phyloP scores from a whole-genome alignment of 2,888 invertebrate species.

The Tetanocera ferruginea region DNA sequence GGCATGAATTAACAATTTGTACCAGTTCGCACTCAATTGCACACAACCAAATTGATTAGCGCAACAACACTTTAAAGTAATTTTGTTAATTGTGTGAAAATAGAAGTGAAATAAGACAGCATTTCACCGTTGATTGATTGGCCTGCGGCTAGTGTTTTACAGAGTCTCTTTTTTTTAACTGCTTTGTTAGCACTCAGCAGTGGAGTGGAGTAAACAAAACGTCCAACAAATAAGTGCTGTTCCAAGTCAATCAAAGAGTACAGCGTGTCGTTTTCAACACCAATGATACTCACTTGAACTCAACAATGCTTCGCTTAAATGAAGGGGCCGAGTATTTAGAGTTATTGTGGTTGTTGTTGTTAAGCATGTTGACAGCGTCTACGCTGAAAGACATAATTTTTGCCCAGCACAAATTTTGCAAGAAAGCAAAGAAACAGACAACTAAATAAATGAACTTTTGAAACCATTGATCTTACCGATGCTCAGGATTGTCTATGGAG shows the following conservation, averaged over 20 bases:
- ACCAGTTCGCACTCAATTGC: not conserved
- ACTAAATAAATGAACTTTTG: not conserved
- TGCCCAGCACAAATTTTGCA: not conserved
- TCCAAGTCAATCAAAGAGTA: too few relatives aligned
- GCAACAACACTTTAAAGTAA: not conserved
- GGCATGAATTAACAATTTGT: too few relatives aligned
- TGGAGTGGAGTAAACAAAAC: too few relatives aligned
- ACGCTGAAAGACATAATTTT: not conserved
- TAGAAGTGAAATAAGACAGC: not conserved
- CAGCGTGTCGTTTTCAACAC: not conserved
- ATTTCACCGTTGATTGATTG: not conserved
- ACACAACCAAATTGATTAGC: not conserved
- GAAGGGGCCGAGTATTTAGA: not conserved
- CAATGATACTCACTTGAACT: not conserved
- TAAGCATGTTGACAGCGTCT: not conserved
- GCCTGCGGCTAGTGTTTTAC: not conserved
- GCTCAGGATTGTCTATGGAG: too few relatives aligned
- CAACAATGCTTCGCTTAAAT: not conserved
- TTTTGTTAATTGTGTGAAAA: slow-evolving; percentile 12
- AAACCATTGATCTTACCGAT: too few relatives aligned
- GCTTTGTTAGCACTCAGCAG: too few relatives aligned
- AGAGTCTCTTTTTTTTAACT: not conserved
- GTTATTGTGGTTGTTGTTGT: not conserved
- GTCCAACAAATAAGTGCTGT: not conserved
- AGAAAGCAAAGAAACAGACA: not conserved